Conservation (phyloP, 2,113 vertebrate species). For the Vulpes vulpes region DNA sequence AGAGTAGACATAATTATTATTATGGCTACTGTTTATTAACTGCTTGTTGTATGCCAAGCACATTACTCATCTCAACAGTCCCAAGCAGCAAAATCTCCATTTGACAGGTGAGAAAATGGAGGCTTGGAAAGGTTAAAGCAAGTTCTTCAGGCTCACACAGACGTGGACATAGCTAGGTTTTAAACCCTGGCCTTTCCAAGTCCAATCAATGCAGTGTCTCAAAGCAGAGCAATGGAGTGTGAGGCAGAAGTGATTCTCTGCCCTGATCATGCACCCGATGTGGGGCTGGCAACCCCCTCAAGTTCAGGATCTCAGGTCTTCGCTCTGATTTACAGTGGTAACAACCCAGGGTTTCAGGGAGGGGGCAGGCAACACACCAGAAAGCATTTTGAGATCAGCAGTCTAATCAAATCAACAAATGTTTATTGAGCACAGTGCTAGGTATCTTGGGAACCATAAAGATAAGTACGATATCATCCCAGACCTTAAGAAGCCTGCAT, state of each 20-base stretch:
- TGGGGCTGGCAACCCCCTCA: no score
- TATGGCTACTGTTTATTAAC: not conserved
- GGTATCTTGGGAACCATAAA: not conserved
- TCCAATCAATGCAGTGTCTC: not conserved
- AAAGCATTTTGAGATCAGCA: not conserved
- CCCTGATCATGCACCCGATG: no score
- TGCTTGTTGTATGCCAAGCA: not conserved
- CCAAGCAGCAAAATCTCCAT: not conserved
- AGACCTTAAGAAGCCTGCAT: not conserved
- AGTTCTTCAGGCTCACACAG: not conserved
- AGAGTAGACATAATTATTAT: not conserved
- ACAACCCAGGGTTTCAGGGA: not conserved
- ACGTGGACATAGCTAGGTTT: not conserved
- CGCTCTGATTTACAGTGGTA: not conserved
- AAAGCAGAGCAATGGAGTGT: not conserved
- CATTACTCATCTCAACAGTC: not conserved
- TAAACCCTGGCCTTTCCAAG: not conserved
- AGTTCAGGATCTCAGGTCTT: not conserved
- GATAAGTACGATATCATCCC: not conserved
- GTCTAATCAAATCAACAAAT: constrained; percentile 58
- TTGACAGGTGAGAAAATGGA: constrained; percentile 16
- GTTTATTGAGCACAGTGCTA: not conserved
- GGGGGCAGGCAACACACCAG: not conserved
- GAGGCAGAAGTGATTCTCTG: not conserved
- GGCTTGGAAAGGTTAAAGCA: not conserved